Percentiles rank a stretch among this genome's conserved stretches.
Conservation (phyloP, 2,797 vertebrate genomes). For the Morelia viridis region DNA sequence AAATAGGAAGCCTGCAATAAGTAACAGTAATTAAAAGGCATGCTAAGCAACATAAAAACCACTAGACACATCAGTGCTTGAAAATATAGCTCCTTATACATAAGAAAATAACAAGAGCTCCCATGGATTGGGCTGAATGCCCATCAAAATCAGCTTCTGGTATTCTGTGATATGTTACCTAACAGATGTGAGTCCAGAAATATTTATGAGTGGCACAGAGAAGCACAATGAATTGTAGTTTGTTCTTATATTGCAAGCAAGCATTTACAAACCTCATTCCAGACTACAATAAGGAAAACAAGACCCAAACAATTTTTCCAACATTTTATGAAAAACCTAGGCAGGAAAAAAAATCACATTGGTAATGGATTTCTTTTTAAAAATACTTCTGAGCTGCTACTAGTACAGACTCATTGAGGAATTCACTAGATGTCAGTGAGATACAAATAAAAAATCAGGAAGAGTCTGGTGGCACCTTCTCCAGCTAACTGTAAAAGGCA, state of each 20-base stretch:
- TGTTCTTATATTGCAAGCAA: background rate
- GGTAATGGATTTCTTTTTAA: background rate
- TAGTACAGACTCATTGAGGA: background rate
- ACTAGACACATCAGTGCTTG: background rate
- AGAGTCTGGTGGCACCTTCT: background rate
- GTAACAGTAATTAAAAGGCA: background rate
- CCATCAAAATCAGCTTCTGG: background rate
- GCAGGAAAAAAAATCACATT: background rate
- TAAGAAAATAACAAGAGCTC: background rate
- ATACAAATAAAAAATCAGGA: background rate
- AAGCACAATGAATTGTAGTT: background rate
- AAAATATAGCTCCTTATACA: background rate
- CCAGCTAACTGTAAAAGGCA: background rate
- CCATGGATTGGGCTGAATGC: background rate
- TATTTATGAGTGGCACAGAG: background rate
- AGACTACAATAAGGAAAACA: background rate
- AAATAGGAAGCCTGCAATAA: background rate
- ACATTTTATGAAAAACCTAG: background rate
- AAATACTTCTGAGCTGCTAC: background rate
- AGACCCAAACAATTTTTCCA: background rate
- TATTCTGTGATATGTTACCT: background rate
- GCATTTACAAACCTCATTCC: background rate
- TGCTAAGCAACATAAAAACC: background rate
- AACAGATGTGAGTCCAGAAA: background rate
- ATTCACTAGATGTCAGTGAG: background rate